These are phyloP conservation scores for Dicrostonyx torquatus DNA, from an alignment of 2,797 vertebrate genomes.

Conservation along the genomic window DNA sequence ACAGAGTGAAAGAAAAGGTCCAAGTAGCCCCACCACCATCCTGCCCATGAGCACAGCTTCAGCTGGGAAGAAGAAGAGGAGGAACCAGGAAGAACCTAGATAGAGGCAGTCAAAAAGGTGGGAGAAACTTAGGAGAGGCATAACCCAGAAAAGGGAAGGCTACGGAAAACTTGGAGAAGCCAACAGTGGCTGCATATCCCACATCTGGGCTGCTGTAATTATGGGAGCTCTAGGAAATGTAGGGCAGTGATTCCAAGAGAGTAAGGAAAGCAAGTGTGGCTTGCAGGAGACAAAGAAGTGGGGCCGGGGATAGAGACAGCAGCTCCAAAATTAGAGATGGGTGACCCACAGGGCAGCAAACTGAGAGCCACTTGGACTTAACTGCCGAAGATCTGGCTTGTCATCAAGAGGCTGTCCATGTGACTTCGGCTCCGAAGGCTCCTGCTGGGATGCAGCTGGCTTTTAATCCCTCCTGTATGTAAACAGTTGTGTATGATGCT, in stretches of 20 bases:
- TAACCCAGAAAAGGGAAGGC: not conserved
- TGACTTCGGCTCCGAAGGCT: not conserved
- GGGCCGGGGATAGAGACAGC: not conserved
- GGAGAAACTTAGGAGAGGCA: not conserved
- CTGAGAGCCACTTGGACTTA: not conserved
- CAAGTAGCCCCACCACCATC: not conserved
- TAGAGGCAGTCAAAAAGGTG: not conserved
- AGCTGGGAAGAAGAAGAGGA: not conserved
- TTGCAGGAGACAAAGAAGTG: not conserved
- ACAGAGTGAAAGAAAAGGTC: not conserved
- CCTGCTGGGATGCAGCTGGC: not conserved
- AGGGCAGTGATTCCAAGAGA: not conserved
- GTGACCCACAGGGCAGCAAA: not conserved
- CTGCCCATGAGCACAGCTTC: not conserved
- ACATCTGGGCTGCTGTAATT: not conserved
- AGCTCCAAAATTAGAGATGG: not conserved
- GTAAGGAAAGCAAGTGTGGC: not conserved
- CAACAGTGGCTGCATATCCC: not conserved
- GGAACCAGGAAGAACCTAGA: not conserved
- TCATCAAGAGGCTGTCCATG: not conserved
- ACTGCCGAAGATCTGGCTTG: conserved; percentile 15
- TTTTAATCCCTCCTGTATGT: not conserved
- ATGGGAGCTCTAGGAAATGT: not conserved
- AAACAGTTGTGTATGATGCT: conserved; percentile 21
- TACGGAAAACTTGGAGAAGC: not conserved